Conservation (phyloP, 2,888 invertebrate species). For the Tinea semifulvella region DNA sequence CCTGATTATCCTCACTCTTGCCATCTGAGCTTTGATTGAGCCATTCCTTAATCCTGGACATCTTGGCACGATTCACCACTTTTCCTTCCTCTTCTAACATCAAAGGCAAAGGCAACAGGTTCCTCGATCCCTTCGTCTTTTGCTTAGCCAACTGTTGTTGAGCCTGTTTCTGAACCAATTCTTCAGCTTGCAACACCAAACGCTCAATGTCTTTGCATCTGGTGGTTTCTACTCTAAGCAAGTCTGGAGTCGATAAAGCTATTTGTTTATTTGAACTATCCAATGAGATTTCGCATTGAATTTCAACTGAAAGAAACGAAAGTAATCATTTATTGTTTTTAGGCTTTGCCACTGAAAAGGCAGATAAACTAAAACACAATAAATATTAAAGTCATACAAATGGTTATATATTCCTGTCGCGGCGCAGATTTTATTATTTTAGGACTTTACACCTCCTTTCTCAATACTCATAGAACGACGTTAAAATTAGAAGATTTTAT, state of each 20-base stretch:
- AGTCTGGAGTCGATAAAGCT: slow-evolving; percentile 51
- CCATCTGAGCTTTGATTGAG: slow-evolving; percentile 63
- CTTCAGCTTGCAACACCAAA: slow-evolving; percentile 82
- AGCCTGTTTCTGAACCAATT: slow-evolving; percentile 73
- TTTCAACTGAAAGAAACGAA: slow-evolving; percentile 40
- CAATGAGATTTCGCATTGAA: slow-evolving; percentile 50
- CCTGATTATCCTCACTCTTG: slow-evolving; percentile 51
- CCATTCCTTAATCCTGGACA: slow-evolving; percentile 77
- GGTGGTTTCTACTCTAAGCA: slow-evolving; percentile 53
- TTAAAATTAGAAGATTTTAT: too few species aligned
- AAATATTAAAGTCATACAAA: too few species aligned
- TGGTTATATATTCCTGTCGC: too few species aligned
- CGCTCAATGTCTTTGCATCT: slow-evolving; percentile 74
- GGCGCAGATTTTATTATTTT: too few species aligned
- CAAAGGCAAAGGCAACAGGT: slow-evolving; percentile 63
- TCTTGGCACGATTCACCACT: slow-evolving; percentile 62
- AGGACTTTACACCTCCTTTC: too few species aligned
- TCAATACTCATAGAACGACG: too few species aligned
- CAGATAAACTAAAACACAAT: too few species aligned
- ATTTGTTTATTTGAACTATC: slow-evolving; percentile 38
- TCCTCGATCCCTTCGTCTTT: slow-evolving; percentile 47
- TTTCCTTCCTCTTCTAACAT: slow-evolving; percentile 61
- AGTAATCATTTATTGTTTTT: slow-evolving; percentile 2
- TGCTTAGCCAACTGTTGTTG: slow-evolving; percentile 50
- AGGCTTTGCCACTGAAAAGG: background rate